Conservation (phyloP, 1,140 invertebrate genomes). For the Leptestheria dahalacensis region DNA sequence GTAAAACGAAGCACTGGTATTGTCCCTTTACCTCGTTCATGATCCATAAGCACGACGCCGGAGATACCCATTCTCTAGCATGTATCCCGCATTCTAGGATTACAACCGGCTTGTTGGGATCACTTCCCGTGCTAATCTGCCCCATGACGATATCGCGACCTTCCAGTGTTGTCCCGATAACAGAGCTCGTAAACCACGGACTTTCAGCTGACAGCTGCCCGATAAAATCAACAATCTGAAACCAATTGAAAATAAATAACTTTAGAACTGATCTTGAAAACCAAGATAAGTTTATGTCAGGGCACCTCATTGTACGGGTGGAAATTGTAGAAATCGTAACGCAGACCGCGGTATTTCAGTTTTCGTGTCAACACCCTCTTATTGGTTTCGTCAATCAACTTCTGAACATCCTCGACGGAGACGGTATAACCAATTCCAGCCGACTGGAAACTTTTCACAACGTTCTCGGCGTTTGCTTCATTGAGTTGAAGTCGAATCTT, state of each 20-base stretch:
- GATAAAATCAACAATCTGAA: constrained; percentile 3
- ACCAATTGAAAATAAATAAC: not conserved
- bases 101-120: constrained; percentile 17
- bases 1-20: constrained; percentile 20
- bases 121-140: constrained; percentile 1
- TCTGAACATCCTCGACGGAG: not conserved
- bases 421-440: not conserved
- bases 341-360: not conserved
- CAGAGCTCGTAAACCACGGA: constrained; percentile 4
- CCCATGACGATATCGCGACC: constrained; percentile 7
- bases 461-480: not conserved
- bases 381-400: not conserved
- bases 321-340: not conserved
- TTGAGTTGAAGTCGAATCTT: not conserved
- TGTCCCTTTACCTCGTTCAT: constrained; percentile 57
- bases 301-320: not conserved
- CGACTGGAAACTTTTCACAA: not conserved
- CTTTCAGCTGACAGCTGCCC: constrained; percentile 3
- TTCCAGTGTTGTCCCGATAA: constrained; percentile 9
- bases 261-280: not conserved
- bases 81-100: constrained; percentile 51
- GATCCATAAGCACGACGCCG: constrained; percentile 66
- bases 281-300: not conserved
- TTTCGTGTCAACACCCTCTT: not conserved
- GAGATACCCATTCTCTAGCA: constrained; percentile 81